A percentile compares a stretch with the other conserved stretches of the same genome.
These are phyloP conservation scores for Psilanteris sp. DNA, from an alignment of 1,140 invertebrate genomes.

Conservation along the genomic window DNA sequence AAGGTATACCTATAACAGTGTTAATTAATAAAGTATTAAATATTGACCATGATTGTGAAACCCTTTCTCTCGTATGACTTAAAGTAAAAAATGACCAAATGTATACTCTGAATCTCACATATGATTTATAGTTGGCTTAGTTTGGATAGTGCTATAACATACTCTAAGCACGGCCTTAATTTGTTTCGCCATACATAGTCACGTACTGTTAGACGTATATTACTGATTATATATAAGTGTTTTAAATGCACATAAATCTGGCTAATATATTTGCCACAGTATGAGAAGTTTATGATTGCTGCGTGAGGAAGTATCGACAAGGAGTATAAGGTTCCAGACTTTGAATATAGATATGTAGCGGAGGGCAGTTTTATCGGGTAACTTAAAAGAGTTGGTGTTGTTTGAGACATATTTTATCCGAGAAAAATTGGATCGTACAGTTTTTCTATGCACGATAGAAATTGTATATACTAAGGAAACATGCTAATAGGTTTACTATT, in stretches of 20 bases:
- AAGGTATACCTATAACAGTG: too few relatives aligned
- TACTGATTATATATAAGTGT: constrained; percentile 3
- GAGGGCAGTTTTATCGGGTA: constrained; percentile 27
- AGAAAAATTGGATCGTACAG: constrained; percentile 18
- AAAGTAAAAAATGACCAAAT: too few relatives aligned
- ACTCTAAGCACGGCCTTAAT: too few relatives aligned
- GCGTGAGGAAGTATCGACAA: constrained; percentile 25
- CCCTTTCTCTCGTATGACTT: too few relatives aligned
- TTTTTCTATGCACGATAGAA: constrained; percentile 5
- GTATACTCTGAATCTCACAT: too few relatives aligned
- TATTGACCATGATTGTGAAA: too few relatives aligned
- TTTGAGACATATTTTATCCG: constrained; percentile 21
- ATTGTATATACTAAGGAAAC: too few relatives aligned
- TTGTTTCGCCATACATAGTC: too few relatives aligned
- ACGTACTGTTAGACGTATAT: constrained; percentile 5
- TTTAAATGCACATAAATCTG: constrained; percentile 20
- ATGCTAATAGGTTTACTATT: too few relatives aligned
- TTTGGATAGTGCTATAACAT: too few relatives aligned
- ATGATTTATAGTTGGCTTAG: too few relatives aligned
- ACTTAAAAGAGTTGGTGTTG: constrained; percentile 20
- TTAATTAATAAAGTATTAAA: too few relatives aligned
- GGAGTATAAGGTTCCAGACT: constrained; percentile 6
- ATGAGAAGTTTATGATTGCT: constrained; percentile 28
- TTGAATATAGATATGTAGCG: constrained; percentile 18
- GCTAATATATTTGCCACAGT: not conserved